Evolutionary conservation across 1,140 invertebrate species (phyloP).

Genomic region (Octopus sinensis): DNA sequence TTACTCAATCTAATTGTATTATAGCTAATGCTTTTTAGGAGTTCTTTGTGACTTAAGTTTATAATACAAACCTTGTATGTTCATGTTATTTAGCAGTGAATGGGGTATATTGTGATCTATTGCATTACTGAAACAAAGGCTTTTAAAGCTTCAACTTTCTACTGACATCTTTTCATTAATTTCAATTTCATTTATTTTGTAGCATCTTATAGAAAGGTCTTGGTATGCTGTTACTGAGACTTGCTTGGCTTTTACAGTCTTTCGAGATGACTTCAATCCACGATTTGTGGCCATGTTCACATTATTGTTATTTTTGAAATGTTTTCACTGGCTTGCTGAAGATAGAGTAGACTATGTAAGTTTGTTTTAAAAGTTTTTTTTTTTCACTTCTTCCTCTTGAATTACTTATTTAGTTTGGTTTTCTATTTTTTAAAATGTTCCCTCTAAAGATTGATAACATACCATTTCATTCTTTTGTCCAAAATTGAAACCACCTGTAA

Average conservation of each 20-base stretch:
- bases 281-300: conserved; percentile 98
- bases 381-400: background rate
- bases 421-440: too few relatives aligned
- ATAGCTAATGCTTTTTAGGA: too few relatives aligned
- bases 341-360: conserved; percentile 95
- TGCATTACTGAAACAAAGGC: too few relatives aligned
- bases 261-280: conserved; percentile 97
- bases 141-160: background rate
- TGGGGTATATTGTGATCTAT: too few relatives aligned
- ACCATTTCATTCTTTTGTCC: too few relatives aligned
- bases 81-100: too few relatives aligned
- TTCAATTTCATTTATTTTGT: conserved; percentile 52
- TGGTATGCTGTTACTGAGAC: conserved; percentile 99
- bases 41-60: too few relatives aligned
- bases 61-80: too few relatives aligned
- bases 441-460: too few relatives aligned
- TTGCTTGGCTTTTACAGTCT: conserved; percentile 97
- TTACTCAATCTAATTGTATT: too few relatives aligned
- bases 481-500: too few relatives aligned
- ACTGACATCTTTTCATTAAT: background rate
- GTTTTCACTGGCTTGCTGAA: conserved; percentile 99
- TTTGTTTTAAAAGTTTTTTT: background rate
- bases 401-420: too few relatives aligned
- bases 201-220: conserved; percentile 95
- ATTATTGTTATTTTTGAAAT: conserved; percentile 93